Conservation (phyloP, 1,140 invertebrate genomes). For the Cepaea nemoralis region DNA sequence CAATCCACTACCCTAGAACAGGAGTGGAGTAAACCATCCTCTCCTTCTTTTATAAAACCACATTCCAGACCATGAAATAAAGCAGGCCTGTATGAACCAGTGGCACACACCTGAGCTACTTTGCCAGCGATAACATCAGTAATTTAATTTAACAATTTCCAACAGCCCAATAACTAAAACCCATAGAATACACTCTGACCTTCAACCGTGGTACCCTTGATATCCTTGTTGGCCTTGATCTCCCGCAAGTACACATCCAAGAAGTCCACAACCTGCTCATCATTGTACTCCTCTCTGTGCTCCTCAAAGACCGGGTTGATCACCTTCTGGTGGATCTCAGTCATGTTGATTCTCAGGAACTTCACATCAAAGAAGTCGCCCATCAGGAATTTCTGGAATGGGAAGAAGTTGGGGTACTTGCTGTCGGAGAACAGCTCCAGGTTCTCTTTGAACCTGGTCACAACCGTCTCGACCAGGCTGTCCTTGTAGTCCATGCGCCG, state of each 20-base stretch:
- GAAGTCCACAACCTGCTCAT: slow-evolving; percentile 23
- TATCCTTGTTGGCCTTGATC: slow-evolving; percentile 26
- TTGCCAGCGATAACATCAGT: no score
- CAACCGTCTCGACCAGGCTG: slow-evolving; percentile 31
- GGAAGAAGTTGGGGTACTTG: slow-evolving; percentile 46
- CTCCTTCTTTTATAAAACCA: no score
- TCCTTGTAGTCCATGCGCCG: slow-evolving; percentile 43
- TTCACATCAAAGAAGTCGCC: slow-evolving; percentile 48
- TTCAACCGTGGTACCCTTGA: slow-evolving; percentile 36
- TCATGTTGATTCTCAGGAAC: slow-evolving; percentile 49
- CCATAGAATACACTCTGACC: slow-evolving; percentile 25
- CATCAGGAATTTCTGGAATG: slow-evolving; percentile 47
- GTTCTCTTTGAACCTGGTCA: slow-evolving; percentile 42
- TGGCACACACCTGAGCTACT: no score
- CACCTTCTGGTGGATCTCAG: slow-evolving; percentile 46
- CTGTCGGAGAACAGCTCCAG: slow-evolving; percentile 43
- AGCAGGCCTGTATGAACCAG: no score
- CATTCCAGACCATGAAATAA: no score
- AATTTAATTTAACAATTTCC: no score
- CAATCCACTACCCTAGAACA: no score
- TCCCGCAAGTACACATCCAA: slow-evolving; percentile 36
- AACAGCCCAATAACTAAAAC: no score
- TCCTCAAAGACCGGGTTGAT: slow-evolving; percentile 42
- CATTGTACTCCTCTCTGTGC: slow-evolving; percentile 30
- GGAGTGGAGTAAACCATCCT: no score